A percentile compares a stretch with the other conserved stretches of the same genome.
phyloP scores from a whole-genome alignment of 23 tunicate species.

The Ciona savignyi region DNA sequence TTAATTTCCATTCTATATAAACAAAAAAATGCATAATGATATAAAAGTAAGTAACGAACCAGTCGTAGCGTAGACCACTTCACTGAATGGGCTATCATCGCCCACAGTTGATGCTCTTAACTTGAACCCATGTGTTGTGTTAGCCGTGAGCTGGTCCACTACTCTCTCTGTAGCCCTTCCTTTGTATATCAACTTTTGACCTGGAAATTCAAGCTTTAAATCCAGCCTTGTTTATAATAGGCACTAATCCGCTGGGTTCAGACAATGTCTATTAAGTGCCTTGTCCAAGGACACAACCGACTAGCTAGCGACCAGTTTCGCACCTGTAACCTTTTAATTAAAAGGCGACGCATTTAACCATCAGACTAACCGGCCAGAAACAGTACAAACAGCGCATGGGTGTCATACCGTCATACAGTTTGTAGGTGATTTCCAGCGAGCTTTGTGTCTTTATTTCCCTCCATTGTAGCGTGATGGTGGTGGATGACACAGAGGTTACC shows the following conservation, averaged over 20 bases:
- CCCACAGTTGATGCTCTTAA: slow-evolving; percentile 61
- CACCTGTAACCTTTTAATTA: no score
- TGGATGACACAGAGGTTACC: slow-evolving; percentile 21
- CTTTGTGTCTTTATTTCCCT: slow-evolving; percentile 13
- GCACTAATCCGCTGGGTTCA: no score
- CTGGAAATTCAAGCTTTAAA: no score
- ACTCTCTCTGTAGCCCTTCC: slow-evolving; percentile 30
- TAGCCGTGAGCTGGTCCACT: slow-evolving; percentile 43
- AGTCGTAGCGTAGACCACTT: slow-evolving; percentile 30
- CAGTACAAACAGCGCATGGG: no score
- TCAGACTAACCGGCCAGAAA: no score
- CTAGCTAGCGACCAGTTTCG: no score
- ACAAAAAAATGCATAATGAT: no score
- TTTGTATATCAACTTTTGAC: slow-evolving; percentile 61
- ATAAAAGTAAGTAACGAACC: no score
- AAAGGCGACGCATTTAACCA: no score
- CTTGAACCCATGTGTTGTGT: slow-evolving; percentile 41
- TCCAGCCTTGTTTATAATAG: neutral
- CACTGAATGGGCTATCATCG: slow-evolving; percentile 84
- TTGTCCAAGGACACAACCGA: no score
- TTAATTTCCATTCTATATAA: no score
- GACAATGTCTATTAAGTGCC: no score
- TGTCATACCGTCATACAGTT: slow-evolving; percentile 40
- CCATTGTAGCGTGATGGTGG: slow-evolving; percentile 30
- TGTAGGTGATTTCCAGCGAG: slow-evolving; percentile 42